These are phyloP conservation scores for Nymphalis urticae DNA, from an alignment of 2,888 invertebrate genomes.

Conservation along the genomic window DNA sequence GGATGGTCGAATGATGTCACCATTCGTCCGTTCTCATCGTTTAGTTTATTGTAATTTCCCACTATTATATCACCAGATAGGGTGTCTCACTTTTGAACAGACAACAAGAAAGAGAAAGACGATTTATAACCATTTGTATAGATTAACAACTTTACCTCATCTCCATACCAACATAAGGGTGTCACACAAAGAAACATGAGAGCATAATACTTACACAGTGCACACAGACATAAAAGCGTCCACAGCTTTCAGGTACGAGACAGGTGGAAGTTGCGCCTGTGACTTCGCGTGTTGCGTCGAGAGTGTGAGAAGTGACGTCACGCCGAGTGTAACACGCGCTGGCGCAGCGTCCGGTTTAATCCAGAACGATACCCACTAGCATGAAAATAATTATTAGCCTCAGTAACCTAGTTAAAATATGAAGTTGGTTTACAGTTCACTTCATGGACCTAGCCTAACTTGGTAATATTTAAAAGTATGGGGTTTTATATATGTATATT, in stretches of 20 bases:
- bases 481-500: no score
- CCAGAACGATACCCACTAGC: conserved; percentile 96
- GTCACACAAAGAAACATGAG: background rate
- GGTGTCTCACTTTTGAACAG: no score
- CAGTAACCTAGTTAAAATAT: background rate
- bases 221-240: conserved; percentile 97
- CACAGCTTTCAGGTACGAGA: conserved; percentile 95
- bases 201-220: conserved; percentile 84
- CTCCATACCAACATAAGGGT: background rate
- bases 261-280: conserved; percentile 95
- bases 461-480: no score
- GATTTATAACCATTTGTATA: no score
- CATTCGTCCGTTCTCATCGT: no score
- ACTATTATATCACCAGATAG: no score
- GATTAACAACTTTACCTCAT: no score
- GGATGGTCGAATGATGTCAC: no score
- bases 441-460: no score
- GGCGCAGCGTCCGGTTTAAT: conserved; percentile 97
- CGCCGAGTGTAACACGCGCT: conserved; percentile 94
- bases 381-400: background rate
- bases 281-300: conserved; percentile 97
- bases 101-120: no score
- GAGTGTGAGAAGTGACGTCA: conserved; percentile 92
- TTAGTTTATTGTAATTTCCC: no score
- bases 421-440: no score